These are phyloP conservation scores for Harpegnathos saltator DNA, from an alignment of 1,140 invertebrate genomes.

Conservation along the genomic window DNA sequence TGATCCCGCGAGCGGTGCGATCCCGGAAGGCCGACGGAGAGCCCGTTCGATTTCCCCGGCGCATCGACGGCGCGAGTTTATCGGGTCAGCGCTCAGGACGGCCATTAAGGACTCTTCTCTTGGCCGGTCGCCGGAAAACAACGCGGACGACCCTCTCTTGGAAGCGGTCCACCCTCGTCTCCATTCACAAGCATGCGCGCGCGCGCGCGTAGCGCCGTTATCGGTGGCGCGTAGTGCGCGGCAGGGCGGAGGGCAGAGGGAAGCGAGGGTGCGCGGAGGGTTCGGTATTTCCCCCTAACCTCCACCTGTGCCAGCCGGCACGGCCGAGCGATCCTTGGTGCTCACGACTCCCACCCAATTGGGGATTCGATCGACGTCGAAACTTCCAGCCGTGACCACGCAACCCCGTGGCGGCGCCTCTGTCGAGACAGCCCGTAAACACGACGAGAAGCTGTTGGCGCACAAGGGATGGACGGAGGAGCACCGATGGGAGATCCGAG, in stretches of 20 bases:
- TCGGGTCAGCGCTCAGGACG: conserved; percentile 26
- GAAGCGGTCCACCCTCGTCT: conserved; percentile 47
- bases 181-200: conserved; percentile 63
- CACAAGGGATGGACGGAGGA: conserved; percentile 24
- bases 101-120: conserved; percentile 52
- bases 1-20: not conserved
- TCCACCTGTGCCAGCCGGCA: conserved; percentile 54
- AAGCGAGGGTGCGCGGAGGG: conserved; percentile 35
- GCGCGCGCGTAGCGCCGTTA: conserved; percentile 54
- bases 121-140: conserved; percentile 42
- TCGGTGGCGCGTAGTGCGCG: conserved; percentile 24
- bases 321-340: conserved; percentile 52
- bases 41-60: conserved; percentile 7
- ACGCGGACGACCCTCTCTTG: conserved; percentile 2
- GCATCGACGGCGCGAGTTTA: conserved; percentile 13
- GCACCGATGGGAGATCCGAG: too few relatives aligned
- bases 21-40: not conserved
- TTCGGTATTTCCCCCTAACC: conserved; percentile 64
- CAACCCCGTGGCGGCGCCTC: conserved; percentile 68
- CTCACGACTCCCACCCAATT: conserved; percentile 78
- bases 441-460: conserved; percentile 52
- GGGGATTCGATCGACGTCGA: conserved; percentile 79
- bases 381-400: conserved; percentile 73
- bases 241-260: conserved; percentile 12
- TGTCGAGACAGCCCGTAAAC: conserved; percentile 70